phyloP scores from a whole-genome alignment of 2,113 vertebrate species.

The Urocitellus parryii region DNA sequence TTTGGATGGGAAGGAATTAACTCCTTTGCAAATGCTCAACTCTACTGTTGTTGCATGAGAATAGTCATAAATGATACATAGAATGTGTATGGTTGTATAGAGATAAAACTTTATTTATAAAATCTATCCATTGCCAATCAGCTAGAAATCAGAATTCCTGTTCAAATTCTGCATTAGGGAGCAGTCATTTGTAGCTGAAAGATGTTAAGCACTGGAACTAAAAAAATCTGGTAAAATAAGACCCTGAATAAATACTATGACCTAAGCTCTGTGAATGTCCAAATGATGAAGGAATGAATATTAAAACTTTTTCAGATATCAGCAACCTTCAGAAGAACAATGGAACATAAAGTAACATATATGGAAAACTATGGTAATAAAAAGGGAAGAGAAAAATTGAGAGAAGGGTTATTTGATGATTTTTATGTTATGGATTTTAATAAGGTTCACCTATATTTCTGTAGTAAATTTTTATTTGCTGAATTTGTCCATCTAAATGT shows the following conservation, averaged over 20 bases:
- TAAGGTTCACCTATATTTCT: background rate
- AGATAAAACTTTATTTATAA: no score
- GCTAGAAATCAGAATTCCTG: constrained; percentile 27
- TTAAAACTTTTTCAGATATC: constrained; percentile 5
- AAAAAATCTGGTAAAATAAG: constrained; percentile 50
- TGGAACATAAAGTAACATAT: constrained; percentile 17
- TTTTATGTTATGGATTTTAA: background rate
- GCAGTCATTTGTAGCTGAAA: constrained; percentile 7
- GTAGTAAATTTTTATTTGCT: constrained; percentile 40
- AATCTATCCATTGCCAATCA: constrained; percentile 13
- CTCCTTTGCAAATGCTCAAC: background rate
- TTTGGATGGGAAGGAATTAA: constrained; percentile 29
- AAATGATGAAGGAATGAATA: constrained; percentile 26
- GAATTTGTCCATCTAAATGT: background rate
- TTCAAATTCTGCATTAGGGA: constrained; percentile 11
- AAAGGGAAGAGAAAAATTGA: constrained; percentile 16
- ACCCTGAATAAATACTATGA: background rate
- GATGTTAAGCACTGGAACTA: background rate
- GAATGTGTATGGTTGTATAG: no score
- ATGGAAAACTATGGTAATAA: constrained; percentile 48
- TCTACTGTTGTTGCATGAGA: no score
- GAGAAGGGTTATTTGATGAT: constrained; percentile 4
- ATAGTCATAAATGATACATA: no score
- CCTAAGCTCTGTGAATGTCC: background rate
- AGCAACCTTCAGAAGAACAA: background rate